Evolutionary conservation across 2,888 invertebrate species (phyloP), one percentile per base, ranked within the genome.

Genomic region (Tridacna gigas): DNA sequence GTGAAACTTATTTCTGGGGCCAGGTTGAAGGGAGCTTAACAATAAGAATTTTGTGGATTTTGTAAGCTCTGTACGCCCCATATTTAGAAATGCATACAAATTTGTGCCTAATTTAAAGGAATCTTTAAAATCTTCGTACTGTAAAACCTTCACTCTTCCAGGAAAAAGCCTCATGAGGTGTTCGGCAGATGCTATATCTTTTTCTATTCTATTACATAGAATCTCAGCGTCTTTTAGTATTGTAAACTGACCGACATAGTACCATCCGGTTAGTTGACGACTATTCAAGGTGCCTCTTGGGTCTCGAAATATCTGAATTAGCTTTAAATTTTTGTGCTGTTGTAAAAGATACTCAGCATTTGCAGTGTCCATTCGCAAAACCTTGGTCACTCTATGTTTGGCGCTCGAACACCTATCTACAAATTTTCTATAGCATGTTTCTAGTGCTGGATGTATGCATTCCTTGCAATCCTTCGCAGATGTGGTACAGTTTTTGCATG

Each of bases 61-160:
- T 7, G 37, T 37, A 37, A 37, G 37, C 37, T 37, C 37, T 37
- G 2, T 37, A 2, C 2, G 37, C 7, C 37, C 37, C 37, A 37
- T 37, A 7, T 37, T 7, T 37, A 37, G 7, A 37, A 37, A 37
- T 37, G 37, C 37, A 37, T 37, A 37, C 61, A 82, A 63, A 12
- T 22, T 48, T 2, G 25, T n/a, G 48, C 74, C 60, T 73, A 79
- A 63, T 56, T 45, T 25, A 9, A 47, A 18, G 25, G 75, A 71
- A 51, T 82, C 65, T n/a, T 67, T 37, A 65, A 82, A 82, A 28
- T 79, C 79, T 71, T 82, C 82, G n/a, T 82, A 82, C 28, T 82
- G 82, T 0, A 76, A 20, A 18, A 76, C 51, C 25, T 61, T 76
- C n/a, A 82, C 74, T 28, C 82, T 28, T n/a, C 48, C 51, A 25